Conservation (phyloP, 2,797 vertebrate genomes). For the Mus minutoides region DNA sequence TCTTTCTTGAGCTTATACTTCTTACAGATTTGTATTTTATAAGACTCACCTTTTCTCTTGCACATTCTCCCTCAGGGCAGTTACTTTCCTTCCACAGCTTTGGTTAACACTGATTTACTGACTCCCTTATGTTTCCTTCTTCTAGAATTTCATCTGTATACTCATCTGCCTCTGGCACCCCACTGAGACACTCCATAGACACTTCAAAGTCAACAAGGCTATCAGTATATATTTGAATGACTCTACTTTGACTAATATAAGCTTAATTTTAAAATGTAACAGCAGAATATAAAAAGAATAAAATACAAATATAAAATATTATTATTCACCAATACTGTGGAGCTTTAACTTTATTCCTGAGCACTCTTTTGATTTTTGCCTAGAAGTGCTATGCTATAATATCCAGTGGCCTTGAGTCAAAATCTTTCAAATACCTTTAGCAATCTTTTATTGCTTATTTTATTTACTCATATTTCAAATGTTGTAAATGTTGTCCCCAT, state of each 20-base stretch:
- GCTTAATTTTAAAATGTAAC: background rate
- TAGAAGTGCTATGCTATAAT: background rate
- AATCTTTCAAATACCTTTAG: background rate
- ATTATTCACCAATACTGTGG: background rate
- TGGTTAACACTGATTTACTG: background rate
- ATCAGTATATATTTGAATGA: background rate
- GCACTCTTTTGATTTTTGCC: background rate
- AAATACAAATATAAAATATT: conserved; percentile 22
- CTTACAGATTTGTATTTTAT: background rate
- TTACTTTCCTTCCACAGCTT: background rate
- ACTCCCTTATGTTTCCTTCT: background rate
- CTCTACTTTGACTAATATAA: background rate
- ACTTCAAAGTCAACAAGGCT: background rate
- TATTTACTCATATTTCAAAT: background rate
- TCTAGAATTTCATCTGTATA: background rate
- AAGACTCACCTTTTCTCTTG: background rate
- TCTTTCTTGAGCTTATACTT: background rate
- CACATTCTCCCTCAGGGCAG: background rate
- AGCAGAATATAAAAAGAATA: background rate
- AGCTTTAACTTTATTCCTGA: background rate
- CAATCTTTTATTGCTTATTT: background rate
- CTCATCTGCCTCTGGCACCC: background rate
- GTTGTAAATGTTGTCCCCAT: no score
- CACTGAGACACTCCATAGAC: background rate
- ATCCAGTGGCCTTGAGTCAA: background rate